Evolutionary conservation across 1,140 invertebrate species (phyloP).

Genomic region (Temnothorax longispinosus): DNA sequence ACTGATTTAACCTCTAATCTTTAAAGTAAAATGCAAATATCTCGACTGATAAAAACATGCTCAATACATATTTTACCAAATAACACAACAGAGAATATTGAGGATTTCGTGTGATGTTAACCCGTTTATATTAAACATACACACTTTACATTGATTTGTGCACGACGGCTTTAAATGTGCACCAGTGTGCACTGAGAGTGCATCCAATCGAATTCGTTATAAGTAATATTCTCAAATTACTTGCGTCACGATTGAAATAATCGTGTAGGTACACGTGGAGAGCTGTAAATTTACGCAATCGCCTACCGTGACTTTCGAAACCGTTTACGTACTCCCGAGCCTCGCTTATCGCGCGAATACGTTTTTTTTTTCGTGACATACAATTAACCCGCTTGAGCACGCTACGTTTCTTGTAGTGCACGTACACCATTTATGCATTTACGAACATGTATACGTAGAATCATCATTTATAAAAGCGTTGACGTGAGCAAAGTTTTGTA

Average conservation of each 20-base stretch:
- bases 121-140: too few species aligned
- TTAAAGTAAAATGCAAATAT: too few species aligned
- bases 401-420: not conserved
- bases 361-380: slow-evolving; percentile 41
- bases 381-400: slow-evolving; percentile 15
- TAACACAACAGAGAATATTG: too few species aligned
- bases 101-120: too few species aligned
- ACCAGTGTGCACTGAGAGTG: too few species aligned
- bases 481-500: not conserved
- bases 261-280: not conserved
- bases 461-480: slow-evolving; percentile 14
- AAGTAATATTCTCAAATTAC: slow-evolving; percentile 38
- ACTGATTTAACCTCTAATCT: too few species aligned
- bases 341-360: slow-evolving; percentile 29
- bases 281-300: slow-evolving; percentile 16
- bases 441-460: too few species aligned
- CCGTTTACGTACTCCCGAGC: not conserved
- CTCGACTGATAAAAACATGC: too few species aligned
- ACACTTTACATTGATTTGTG: too few species aligned
- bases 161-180: too few species aligned
- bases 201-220: too few species aligned
- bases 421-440: not conserved
- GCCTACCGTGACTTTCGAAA: not conserved
- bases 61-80: too few species aligned
- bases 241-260: not conserved